Conservation (phyloP, 2,888 invertebrate species). For the Conchocele bisecta region DNA sequence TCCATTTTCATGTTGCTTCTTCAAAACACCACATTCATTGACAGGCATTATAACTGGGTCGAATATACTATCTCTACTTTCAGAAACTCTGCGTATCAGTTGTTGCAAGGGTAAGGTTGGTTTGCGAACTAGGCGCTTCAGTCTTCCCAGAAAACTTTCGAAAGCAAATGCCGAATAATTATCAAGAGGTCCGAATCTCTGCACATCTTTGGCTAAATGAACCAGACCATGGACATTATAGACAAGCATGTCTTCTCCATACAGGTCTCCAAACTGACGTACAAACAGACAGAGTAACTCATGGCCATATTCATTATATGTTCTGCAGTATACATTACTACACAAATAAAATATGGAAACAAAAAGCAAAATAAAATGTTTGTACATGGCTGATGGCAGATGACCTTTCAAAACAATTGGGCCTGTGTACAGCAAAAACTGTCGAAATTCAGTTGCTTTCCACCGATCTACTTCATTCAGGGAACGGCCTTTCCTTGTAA, state of each 20-base stretch:
- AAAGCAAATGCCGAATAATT: conserved; percentile 78
- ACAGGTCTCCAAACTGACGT: conserved; percentile 65
- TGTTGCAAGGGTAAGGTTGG: conserved; percentile 47
- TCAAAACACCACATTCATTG: conserved; percentile 10
- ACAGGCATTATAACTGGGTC: neutral
- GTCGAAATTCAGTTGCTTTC: conserved; percentile 75
- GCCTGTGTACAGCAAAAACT: conserved; percentile 69
- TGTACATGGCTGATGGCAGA: conserved; percentile 46
- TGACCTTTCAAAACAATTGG: conserved; percentile 62
- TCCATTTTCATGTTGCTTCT: conserved; percentile 28
- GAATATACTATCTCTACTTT: conserved; percentile 3
- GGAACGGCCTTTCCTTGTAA: conserved; percentile 67
- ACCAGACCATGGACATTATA: conserved; percentile 80
- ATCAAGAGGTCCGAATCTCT: conserved; percentile 73
- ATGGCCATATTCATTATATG: conserved; percentile 58
- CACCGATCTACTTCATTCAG: conserved; percentile 64
- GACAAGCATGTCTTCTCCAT: conserved; percentile 74
- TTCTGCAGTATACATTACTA: conserved; percentile 47
- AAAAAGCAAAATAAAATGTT: conserved; percentile 44
- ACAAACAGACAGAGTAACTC: conserved; percentile 69
- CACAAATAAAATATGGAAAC: conserved; percentile 60
- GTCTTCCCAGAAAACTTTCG: conserved; percentile 74
- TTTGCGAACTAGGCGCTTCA: conserved; percentile 51
- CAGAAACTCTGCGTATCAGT: conserved; percentile 48
- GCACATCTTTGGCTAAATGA: conserved; percentile 78